These are phyloP conservation scores for Elmis aenea DNA, from an alignment of 2,888 invertebrate species.

Conservation along the genomic window DNA sequence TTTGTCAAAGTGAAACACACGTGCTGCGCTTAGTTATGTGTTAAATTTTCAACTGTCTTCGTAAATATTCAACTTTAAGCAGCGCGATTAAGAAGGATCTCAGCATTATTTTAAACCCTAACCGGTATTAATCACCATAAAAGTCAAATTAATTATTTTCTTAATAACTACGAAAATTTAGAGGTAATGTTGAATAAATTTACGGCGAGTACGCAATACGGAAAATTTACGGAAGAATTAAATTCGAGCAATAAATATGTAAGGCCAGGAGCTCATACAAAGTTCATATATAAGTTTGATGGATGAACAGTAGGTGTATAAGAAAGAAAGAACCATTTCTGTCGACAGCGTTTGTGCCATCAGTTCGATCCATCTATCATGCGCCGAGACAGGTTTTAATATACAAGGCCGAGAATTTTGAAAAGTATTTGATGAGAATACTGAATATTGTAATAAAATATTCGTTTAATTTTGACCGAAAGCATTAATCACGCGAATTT, in stretches of 20 bases:
- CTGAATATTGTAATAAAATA: slow-evolving; percentile 15
- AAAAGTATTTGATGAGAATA: slow-evolving; percentile 13
- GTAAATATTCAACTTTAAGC: too few relatives aligned
- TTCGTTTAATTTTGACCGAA: slow-evolving; percentile 11
- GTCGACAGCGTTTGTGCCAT: slow-evolving; percentile 27
- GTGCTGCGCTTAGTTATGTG: too few relatives aligned
- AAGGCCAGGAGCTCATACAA: slow-evolving; percentile 24
- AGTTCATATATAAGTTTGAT: slow-evolving; percentile 33
- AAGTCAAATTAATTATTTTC: too few relatives aligned
- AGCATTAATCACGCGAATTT: slow-evolving; percentile 5
- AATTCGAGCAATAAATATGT: slow-evolving; percentile 16
- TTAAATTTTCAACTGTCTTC: too few relatives aligned
- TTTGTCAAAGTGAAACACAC: too few relatives aligned
- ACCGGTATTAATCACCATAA: too few relatives aligned
- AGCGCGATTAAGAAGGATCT: too few relatives aligned
- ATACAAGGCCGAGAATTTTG: slow-evolving; percentile 28
- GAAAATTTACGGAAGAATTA: too few relatives aligned
- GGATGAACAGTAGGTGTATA: slow-evolving; percentile 37
- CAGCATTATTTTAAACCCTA: too few relatives aligned
- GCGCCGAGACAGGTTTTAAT: slow-evolving; percentile 38
- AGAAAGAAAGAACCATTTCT: slow-evolving; percentile 32
- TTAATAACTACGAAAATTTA: too few relatives aligned
- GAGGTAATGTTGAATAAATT: too few relatives aligned
- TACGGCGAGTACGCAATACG: too few relatives aligned
- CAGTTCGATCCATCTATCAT: slow-evolving; percentile 37